Evolutionary conservation across 2,113 vertebrate genomes (phyloP).

Genomic region (Oenanthe melanoleuca): DNA sequence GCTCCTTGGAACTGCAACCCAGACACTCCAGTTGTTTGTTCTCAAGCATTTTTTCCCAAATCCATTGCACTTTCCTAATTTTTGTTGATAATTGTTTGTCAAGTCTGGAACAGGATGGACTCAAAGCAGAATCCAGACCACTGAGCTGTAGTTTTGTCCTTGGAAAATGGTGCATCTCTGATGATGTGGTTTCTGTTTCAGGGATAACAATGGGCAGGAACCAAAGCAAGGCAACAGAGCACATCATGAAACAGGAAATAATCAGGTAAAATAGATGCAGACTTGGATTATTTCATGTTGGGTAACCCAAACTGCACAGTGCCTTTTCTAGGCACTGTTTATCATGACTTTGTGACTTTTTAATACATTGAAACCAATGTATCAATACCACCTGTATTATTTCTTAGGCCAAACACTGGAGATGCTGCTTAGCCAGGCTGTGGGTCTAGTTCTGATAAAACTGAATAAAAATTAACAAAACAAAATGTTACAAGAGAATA

Average conservation of each 20-base stretch:
- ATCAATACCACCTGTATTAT: background rate
- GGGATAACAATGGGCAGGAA: conserved; percentile 7
- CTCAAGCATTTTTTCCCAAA: background rate
- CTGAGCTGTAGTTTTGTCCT: background rate
- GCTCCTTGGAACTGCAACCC: background rate
- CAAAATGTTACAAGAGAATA: background rate
- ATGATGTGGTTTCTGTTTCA: background rate
- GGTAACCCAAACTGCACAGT: background rate
- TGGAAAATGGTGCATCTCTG: background rate
- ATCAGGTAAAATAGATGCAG: background rate
- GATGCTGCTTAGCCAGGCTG: background rate
- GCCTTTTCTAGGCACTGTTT: background rate
- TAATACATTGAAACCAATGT: background rate
- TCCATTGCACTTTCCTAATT: background rate
- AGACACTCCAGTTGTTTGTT: background rate
- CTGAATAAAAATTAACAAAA: background rate
- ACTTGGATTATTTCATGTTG: background rate
- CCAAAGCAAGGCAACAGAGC: conserved; percentile 14
- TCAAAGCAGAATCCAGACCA: background rate
- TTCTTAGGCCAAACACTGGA: background rate
- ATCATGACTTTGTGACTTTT: background rate
- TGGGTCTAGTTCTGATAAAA: background rate
- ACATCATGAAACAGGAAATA: background rate
- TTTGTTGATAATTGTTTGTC: background rate
- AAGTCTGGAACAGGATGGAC: background rate